Conservation (phyloP, 2,888 invertebrate species). For the Melikaiella ostensackeni region DNA sequence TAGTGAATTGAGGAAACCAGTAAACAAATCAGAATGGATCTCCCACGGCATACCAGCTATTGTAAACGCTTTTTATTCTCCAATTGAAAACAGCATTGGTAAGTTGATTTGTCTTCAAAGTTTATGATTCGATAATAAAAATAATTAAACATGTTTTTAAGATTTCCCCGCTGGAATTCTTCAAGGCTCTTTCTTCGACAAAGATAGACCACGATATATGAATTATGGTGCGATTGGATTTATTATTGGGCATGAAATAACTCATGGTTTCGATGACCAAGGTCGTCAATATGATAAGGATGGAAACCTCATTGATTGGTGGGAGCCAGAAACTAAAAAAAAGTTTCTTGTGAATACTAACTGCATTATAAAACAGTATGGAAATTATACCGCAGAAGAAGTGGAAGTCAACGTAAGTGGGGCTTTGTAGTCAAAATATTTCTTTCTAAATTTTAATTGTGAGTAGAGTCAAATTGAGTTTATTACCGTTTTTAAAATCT, state of each 20-base stretch:
- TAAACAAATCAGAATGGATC: constrained; percentile 78
- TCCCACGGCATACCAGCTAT: constrained; percentile 76
- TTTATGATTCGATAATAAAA: neutral
- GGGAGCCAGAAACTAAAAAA: constrained; percentile 90
- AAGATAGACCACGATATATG: constrained; percentile 93
- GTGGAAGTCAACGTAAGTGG: constrained; percentile 84
- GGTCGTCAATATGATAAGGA: constrained; percentile 95
- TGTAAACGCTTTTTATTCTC: constrained; percentile 75
- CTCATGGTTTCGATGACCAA: constrained; percentile 92
- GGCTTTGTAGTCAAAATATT: constrained; percentile 48
- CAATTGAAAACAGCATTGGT: constrained; percentile 53
- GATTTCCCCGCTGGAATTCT: constrained; percentile 88
- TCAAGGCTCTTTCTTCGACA: constrained; percentile 94
- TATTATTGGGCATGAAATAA: constrained; percentile 95
- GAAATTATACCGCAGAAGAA: constrained; percentile 90
- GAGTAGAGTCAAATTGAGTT: too few relatives aligned
- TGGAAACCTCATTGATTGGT: constrained; percentile 96
- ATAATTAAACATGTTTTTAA: neutral
- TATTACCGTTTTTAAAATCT: too few relatives aligned
- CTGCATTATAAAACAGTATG: constrained; percentile 96
- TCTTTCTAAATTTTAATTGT: neutral
- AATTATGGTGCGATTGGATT: constrained; percentile 95
- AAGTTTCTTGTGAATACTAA: constrained; percentile 90
- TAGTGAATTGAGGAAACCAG: constrained; percentile 74
- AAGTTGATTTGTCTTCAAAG: neutral